Conservation (phyloP, 2,113 vertebrate genomes). For the Raja brachyura region DNA sequence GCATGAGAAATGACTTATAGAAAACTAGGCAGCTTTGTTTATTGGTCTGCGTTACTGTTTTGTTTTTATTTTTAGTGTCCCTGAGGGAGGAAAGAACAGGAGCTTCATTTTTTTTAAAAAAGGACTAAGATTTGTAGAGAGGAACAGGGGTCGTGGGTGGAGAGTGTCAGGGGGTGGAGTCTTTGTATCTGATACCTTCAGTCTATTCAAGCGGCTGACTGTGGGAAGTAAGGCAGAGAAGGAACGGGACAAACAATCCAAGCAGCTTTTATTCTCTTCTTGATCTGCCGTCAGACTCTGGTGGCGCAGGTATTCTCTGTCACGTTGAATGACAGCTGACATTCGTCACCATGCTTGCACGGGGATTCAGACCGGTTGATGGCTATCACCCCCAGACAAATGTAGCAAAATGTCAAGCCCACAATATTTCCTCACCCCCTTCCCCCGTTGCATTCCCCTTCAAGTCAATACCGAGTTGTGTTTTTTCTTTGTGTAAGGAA, state of each 20-base stretch:
- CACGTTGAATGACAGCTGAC: slow-evolving; percentile 80
- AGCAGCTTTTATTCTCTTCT: slow-evolving; percentile 45
- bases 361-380: slow-evolving; percentile 73
- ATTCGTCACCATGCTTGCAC: slow-evolving; percentile 80
- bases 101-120: slow-evolving; percentile 51
- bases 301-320: slow-evolving; percentile 42
- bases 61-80: slow-evolving; percentile 45
- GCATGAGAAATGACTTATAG: slow-evolving; percentile 50
- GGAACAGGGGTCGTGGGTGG: neutral
- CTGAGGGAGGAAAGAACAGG: slow-evolving; percentile 49
- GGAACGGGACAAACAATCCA: slow-evolving; percentile 34
- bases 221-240: slow-evolving; percentile 42
- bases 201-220: slow-evolving; percentile 43
- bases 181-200: slow-evolving; percentile 46
- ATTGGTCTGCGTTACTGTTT: slow-evolving; percentile 50
- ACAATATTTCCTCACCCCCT: slow-evolving; percentile 46
- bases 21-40: slow-evolving; percentile 48
- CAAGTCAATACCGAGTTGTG: slow-evolving; percentile 44
- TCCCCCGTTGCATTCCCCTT: neutral
- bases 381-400: slow-evolving; percentile 87
- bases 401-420: slow-evolving; percentile 83
- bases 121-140: slow-evolving; percentile 44
- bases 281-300: slow-evolving; percentile 47
- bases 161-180: neutral
- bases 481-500: too few relatives aligned